phyloP scores from a whole-genome alignment of 2,797 vertebrate species.

The Acomys russatus region DNA sequence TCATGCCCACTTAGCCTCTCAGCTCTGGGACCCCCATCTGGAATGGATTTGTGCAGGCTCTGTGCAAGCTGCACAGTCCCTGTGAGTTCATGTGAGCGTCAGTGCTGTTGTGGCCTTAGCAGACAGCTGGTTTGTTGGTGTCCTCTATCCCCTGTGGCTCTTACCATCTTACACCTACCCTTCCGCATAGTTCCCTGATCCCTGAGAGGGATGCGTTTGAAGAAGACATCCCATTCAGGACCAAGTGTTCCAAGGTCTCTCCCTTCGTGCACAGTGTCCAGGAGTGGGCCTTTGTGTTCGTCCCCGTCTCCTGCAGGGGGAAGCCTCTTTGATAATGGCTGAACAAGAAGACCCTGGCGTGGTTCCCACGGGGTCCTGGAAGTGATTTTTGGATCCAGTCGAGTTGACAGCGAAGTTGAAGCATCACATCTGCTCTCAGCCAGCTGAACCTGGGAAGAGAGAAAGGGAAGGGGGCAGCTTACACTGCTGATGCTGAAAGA shows the following conservation, averaged over 20 bases:
- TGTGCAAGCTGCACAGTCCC: neutral
- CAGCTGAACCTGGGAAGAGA: neutral
- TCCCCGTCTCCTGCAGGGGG: neutral
- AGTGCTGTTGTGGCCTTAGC: neutral
- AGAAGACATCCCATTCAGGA: neutral
- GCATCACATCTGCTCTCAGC: neutral
- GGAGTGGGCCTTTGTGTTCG: neutral
- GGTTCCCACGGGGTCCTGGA: neutral
- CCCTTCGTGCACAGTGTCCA: neutral
- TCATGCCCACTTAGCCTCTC: neutral
- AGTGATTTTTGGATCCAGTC: neutral
- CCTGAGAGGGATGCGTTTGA: neutral
- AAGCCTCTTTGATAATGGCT: neutral
- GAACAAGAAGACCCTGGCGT: neutral
- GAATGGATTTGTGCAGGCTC: neutral
- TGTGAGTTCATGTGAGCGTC: neutral
- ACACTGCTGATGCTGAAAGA: neutral
- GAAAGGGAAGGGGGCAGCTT: neutral
- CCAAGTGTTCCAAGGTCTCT: neutral
- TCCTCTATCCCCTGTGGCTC: neutral
- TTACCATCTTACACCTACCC: neutral
- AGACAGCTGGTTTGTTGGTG: no score
- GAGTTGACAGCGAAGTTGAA: neutral
- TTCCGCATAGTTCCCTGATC: neutral
- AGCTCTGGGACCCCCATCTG: neutral